A percentile compares a stretch with the other conserved stretches of the same genome.
phyloP scores from a whole-genome alignment of 2,113 vertebrate species.

The Gadus macrocephalus region DNA sequence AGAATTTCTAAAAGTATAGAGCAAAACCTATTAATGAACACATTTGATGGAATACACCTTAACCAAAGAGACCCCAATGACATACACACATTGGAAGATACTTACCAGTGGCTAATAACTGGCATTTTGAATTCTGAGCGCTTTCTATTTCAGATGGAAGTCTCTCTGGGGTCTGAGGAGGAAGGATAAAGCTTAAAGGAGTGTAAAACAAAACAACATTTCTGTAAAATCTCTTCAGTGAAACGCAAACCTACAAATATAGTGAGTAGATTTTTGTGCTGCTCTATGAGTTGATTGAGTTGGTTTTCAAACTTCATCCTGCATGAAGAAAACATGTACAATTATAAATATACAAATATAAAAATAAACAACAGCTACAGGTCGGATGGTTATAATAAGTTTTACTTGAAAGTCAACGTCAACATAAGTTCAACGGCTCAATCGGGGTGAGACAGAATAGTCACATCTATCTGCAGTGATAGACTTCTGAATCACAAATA shows the following conservation, averaged over 20 bases:
- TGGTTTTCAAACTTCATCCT: slow-evolving; percentile 75
- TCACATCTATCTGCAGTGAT: too few relatives aligned
- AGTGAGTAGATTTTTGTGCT: slow-evolving; percentile 66
- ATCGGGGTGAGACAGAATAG: too few relatives aligned
- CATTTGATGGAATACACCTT: slow-evolving; percentile 12
- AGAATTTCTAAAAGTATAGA: slow-evolving; percentile 51
- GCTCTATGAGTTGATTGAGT: slow-evolving; percentile 65
- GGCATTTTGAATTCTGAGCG: slow-evolving; percentile 50
- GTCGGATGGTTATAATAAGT: too few relatives aligned
- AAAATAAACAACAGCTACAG: neutral
- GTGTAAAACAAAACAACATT: neutral
- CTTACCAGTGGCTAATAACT: slow-evolving; percentile 61
- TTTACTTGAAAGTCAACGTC: too few relatives aligned
- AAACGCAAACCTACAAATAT: slow-evolving; percentile 62
- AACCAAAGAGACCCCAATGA: neutral
- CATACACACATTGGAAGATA: neutral
- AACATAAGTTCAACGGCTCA: too few relatives aligned
- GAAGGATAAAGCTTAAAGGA: slow-evolving; percentile 4
- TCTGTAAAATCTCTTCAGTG: neutral
- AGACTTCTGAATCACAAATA: neutral
- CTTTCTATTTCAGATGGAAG: slow-evolving; percentile 56
- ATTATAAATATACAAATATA: too few relatives aligned
- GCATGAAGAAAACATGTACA: slow-evolving; percentile 8
- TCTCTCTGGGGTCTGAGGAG: slow-evolving; percentile 51
- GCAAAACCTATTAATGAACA: slow-evolving; percentile 9